A percentile compares a stretch with the other conserved stretches of the same genome.
Conservation (phyloP, 1,140 invertebrate species). For the Drosophila burlai region DNA sequence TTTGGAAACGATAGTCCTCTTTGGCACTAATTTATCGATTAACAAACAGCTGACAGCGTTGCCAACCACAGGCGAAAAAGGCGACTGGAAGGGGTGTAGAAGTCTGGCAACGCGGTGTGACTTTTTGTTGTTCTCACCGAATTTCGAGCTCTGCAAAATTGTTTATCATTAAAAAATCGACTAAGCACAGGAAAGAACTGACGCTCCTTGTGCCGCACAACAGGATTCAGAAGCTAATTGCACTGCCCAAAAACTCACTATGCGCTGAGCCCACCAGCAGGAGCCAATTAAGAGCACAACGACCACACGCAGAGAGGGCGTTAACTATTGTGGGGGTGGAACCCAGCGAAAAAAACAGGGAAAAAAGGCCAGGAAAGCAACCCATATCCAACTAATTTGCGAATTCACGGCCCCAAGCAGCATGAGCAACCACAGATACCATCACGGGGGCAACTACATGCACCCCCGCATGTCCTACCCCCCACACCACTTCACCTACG, state of each 20-base stretch:
- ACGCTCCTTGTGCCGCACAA: not conserved
- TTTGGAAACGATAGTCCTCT: not conserved
- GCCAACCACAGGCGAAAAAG: slow-evolving; percentile 21
- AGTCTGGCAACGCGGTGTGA: slow-evolving; percentile 42
- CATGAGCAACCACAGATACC: slow-evolving; percentile 84
- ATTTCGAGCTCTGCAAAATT: slow-evolving; percentile 35
- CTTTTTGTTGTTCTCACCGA: slow-evolving; percentile 50
- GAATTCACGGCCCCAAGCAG: not conserved
- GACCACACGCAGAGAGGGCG: slow-evolving; percentile 50
- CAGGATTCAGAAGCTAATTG: not conserved
- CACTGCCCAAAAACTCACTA: not conserved
- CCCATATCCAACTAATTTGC: not conserved
- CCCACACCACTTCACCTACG: slow-evolving; percentile 87
- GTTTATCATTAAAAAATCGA: slow-evolving; percentile 23
- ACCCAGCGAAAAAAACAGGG: slow-evolving; percentile 2
- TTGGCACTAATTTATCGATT: not conserved
- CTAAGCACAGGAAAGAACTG: not conserved
- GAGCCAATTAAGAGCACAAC: not conserved
- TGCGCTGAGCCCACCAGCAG: slow-evolving; percentile 1
- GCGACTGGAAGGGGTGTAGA: not conserved
- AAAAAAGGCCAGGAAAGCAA: slow-evolving; percentile 2
- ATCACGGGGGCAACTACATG: slow-evolving; percentile 79
- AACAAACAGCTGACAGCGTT: slow-evolving; percentile 36
- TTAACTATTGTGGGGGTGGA: slow-evolving; percentile 46
- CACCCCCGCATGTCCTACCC: slow-evolving; percentile 86